Base-by-base conservation (phyloP, 2,888 invertebrate genomes). In the Leucoptera coffeella region DNA sequence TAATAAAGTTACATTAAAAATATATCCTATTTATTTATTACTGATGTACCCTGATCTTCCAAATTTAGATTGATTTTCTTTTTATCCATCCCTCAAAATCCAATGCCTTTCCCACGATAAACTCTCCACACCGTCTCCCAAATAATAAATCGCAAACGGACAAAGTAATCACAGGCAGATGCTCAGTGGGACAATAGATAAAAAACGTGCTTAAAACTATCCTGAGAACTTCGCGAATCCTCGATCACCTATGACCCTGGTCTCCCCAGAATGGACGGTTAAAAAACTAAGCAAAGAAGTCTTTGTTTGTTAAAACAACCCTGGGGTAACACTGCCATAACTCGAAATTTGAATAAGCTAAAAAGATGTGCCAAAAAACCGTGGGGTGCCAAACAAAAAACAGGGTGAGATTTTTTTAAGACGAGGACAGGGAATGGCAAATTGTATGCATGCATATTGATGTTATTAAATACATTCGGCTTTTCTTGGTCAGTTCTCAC, bases 221-320 rank as follows among this genome's bases (percentile, higher is more conserved):
- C 55, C 47, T 67, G 65, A 59, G 65, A 69, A 65, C 50, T 46
- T 45, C 50, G 43, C 41, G 47, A 47, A 47, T 47, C 50, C 28
- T n/a, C 23, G 22, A 41, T 64, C 54, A 64, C 58, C 67, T 65
- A 60, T 69, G 69, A 69, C 69, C 69, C 61, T 37, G 32, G 69
- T 65, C 58, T 42, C 61, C 48, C 48, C 39, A 32, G 22, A 36
- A 31, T 51, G 51, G 58, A 57, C 61, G 54, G 53, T 57, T 57
- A 50, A 54, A 59, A 58, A 54, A 56, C 58, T 59, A 47, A 59
- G 57, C n/a, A 59, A 62, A 60, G 49, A 48, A 38, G 42, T 34
- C 47, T 30, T 67, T 64, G 64, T 64, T 61, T 57, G 58, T 29
- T 10, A 35, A 42, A 53, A 62, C 59, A 67, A 65, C 55, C 51